Percentiles rank a stretch among this genome's conserved stretches.
phyloP scores from a whole-genome alignment of 2,888 invertebrate genomes.

The Xanthorhoe designata region DNA sequence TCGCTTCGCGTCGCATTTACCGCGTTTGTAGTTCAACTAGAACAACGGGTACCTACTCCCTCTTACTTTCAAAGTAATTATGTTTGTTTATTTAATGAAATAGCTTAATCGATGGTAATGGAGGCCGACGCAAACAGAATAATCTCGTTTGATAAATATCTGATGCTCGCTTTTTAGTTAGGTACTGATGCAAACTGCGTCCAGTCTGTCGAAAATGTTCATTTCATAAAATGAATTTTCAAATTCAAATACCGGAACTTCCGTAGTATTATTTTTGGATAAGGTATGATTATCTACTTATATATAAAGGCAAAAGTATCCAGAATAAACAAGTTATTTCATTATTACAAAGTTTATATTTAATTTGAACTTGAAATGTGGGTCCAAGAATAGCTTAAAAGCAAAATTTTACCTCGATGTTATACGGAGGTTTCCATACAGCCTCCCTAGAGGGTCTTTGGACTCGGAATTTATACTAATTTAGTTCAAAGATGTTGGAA shows the following conservation, averaged over 20 bases:
- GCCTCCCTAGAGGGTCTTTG: constrained; percentile 9
- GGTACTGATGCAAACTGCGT: neutral
- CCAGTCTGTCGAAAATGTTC: neutral
- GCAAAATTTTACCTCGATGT: neutral
- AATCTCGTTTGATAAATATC: constrained; percentile 11
- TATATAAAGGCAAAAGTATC: too few species aligned
- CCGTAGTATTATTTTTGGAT: too few species aligned
- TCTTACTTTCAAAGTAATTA: constrained; percentile 13
- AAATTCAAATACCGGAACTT: too few species aligned
- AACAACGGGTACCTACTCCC: neutral
- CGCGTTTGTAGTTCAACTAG: neutral
- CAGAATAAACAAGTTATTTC: too few species aligned
- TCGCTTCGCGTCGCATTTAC: neutral
- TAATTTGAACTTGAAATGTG: too few species aligned
- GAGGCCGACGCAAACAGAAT: constrained; percentile 21
- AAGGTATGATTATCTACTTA: too few species aligned
- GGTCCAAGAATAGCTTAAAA: too few species aligned
- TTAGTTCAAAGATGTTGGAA: constrained; percentile 10
- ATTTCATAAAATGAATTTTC: too few species aligned
- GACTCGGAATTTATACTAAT: constrained; percentile 16
- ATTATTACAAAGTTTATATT: too few species aligned
- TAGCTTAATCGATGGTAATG: constrained; percentile 24
- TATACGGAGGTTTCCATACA: constrained; percentile 10
- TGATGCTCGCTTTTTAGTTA: neutral
- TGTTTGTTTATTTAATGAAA: constrained; percentile 29